phyloP scores from a whole-genome alignment of 2,888 invertebrate genomes.

The Heteropelma amictum region DNA sequence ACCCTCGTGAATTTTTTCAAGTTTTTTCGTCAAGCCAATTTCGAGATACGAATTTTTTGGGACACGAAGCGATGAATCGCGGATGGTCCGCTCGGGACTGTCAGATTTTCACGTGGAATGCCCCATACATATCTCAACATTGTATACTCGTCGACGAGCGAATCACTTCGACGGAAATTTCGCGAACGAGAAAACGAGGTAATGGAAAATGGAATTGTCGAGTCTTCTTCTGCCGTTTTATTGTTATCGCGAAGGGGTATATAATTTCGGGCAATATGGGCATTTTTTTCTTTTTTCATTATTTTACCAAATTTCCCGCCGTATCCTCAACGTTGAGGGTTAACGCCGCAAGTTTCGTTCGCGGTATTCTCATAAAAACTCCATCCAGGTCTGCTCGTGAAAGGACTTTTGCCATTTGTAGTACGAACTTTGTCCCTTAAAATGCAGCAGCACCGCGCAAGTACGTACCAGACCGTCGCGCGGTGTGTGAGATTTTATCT shows the following conservation, averaged over 20 bases:
- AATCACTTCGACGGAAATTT: slow-evolving; percentile 13
- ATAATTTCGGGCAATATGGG: slow-evolving; percentile 15
- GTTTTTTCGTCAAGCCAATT: too few species aligned
- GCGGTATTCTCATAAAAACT: slow-evolving; percentile 21
- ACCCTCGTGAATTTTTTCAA: too few species aligned
- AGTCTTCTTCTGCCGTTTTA: slow-evolving; percentile 12
- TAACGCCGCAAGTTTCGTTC: slow-evolving; percentile 14
- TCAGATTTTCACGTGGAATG: too few species aligned
- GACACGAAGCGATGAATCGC: too few species aligned
- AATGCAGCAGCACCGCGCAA: slow-evolving; percentile 26
- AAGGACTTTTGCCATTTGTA: slow-evolving; percentile 35
- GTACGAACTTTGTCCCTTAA: slow-evolving; percentile 46
- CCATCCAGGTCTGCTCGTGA: slow-evolving; percentile 16
- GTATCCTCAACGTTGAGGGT: slow-evolving; percentile 1
- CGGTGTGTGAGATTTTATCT: slow-evolving; percentile 3
- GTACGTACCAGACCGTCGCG: neutral
- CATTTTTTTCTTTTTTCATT: slow-evolving; percentile 31
- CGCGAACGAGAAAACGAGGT: neutral
- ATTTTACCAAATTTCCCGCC: too few species aligned
- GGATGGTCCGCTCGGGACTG: too few species aligned
- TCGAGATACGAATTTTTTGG: too few species aligned
- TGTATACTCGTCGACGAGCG: neutral
- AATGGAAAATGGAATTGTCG: slow-evolving; percentile 12
- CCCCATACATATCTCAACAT: too few species aligned
- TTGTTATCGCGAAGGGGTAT: slow-evolving; percentile 21